Percentiles rank a stretch among this genome's conserved stretches.
phyloP scores from a whole-genome alignment of 1,140 invertebrate genomes.

The Hylaeus volcanicus region DNA sequence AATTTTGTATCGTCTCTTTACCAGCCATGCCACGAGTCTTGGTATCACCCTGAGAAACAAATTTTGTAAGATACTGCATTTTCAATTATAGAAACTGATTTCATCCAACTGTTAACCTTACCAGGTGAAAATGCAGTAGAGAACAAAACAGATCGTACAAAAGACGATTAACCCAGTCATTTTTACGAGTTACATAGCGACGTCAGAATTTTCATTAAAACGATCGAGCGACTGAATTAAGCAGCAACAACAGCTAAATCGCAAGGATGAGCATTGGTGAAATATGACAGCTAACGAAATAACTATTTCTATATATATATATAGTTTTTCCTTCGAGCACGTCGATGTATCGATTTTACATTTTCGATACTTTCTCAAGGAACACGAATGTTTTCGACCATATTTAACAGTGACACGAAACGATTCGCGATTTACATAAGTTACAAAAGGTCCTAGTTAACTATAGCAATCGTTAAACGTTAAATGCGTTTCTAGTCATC shows the following conservation, averaged over 20 bases:
- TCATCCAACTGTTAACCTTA: slow-evolving; percentile 56
- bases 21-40: slow-evolving; percentile 85
- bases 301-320: neutral
- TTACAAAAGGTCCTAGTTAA: too few species aligned
- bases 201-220: neutral
- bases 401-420: neutral
- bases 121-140: slow-evolving; percentile 77
- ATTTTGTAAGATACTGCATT: slow-evolving; percentile 17
- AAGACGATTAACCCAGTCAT: slow-evolving; percentile 75
- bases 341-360: slow-evolving; percentile 24
- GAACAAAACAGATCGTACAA: slow-evolving; percentile 70
- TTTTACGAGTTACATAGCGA: slow-evolving; percentile 21
- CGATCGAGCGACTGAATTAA: neutral
- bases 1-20: slow-evolving; percentile 85
- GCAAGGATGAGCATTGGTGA: too few species aligned
- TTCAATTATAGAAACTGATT: slow-evolving; percentile 6
- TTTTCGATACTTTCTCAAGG: neutral
- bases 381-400: neutral
- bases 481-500: neutral
- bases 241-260: neutral
- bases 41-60: slow-evolving; percentile 83
- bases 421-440: neutral
- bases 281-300: neutral
- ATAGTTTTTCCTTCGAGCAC: neutral
- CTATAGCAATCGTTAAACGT: neutral